A percentile compares a stretch with the other conserved stretches of the same genome.
Conservation (phyloP, 2,888 invertebrate species). For the Drosophila imparisetae region DNA sequence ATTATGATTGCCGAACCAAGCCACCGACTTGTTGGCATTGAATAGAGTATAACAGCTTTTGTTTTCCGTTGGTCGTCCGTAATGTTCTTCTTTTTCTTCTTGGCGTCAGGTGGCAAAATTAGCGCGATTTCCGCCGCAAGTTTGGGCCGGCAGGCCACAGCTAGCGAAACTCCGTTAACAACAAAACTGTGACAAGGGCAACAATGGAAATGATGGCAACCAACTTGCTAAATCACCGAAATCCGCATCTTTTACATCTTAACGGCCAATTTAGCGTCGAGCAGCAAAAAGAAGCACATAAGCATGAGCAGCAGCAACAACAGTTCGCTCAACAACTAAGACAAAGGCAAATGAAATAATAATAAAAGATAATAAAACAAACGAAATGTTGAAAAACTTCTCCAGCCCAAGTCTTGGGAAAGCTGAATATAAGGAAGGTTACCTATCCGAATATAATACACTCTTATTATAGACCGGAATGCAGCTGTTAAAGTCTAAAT, state of each 20-base stretch:
- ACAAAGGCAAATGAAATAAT: constrained; percentile 58
- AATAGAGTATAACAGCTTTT: neutral
- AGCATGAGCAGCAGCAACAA: constrained; percentile 22
- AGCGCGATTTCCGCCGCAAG: constrained; percentile 73
- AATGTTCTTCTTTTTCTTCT: neutral
- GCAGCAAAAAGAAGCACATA: constrained; percentile 16
- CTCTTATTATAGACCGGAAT: neutral
- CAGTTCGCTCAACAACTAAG: constrained; percentile 33
- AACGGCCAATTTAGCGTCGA: constrained; percentile 79
- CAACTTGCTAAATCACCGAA: constrained; percentile 73
- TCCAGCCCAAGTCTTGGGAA: constrained; percentile 2
- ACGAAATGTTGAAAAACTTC: constrained; percentile 58
- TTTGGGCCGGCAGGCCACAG: constrained; percentile 8
- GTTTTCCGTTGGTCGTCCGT: neutral
- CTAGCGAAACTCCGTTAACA: constrained; percentile 4
- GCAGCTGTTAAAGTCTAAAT: neutral
- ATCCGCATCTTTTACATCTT: constrained; percentile 78
- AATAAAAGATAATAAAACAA: constrained; percentile 79
- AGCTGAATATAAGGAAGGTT: neutral
- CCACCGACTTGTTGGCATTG: neutral
- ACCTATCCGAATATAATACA: constrained; percentile 3
- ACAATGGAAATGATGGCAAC: constrained; percentile 37
- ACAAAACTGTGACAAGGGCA: constrained; percentile 28
- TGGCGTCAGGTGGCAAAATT: constrained; percentile 68
- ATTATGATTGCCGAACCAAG: neutral